Evolutionary conservation across 2,888 invertebrate genomes (phyloP), one percentile per base, ranked within the genome.

Genomic region (Cephus spinipes): DNA sequence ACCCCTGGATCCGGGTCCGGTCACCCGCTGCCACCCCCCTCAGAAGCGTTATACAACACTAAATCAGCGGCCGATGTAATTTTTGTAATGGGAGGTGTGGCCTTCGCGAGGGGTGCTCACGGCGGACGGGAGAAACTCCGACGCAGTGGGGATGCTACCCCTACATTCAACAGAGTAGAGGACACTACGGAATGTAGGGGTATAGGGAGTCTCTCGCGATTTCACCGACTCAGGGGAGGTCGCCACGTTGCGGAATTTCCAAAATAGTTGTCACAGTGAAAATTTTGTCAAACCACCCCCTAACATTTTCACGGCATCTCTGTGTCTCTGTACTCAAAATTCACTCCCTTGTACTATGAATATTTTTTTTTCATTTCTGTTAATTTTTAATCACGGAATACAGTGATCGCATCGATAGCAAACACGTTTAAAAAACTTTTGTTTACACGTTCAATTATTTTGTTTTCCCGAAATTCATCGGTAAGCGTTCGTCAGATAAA

Each of bases 81-180:
- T 91, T 91, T 91, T 91, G 91, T 91, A 91, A 91, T 91, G 91
- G 91, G 89, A 91, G 91, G 91, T 91, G 91, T 91, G 91, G 91
- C 90, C 85, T 89, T 84, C 87, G 80, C 85, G 87, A 87, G 87
- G 87, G 77, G 78, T 79, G 77, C 35, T 12, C 73, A 68, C 69
- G 71, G 73, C 55, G 55, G 82, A 84, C 83, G 85, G 87, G 83
- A 85, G 79, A 82, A 81, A 78, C 81, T 76, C 55, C 78, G 36
- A 69, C 75, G n/a, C n/a, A 69, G 84, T 77, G 82, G 82, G 83
- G 83, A 83, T 77, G 74, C 4, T 73, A 78, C 81, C 79, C 82
- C 82, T 79, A 55, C 55, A 23, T 55, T 55, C 55, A 55, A 55
- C 55, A 55, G 55, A 55, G 55, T 55, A 23, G 55, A 55, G 55